Percentiles rank a stretch among this genome's conserved stretches.
Evolutionary conservation across 2,797 vertebrate genomes (phyloP).

Genomic region (Spatula versicolor): DNA sequence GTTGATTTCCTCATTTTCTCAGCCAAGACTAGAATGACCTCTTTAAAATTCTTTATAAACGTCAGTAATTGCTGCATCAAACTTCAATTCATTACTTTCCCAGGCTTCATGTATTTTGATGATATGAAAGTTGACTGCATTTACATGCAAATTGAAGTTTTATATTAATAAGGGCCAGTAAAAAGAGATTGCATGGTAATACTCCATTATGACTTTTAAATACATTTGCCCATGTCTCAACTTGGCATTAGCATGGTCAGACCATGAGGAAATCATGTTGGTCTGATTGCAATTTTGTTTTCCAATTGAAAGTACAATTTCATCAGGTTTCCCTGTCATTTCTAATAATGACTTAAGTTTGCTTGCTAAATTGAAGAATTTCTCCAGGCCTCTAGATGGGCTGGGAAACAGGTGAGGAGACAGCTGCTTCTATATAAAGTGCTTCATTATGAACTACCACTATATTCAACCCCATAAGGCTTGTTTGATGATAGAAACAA

Average conservation of each 20-base stretch:
- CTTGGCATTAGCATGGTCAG: slow-evolving; percentile 93
- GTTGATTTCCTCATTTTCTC: slow-evolving; percentile 90
- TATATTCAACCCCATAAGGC: slow-evolving; percentile 45
- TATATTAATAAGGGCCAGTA: slow-evolving; percentile 97
- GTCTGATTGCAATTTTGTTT: slow-evolving; percentile 99
- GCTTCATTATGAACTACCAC: slow-evolving; percentile 62
- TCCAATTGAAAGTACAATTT: slow-evolving; percentile 99
- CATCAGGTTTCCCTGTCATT: slow-evolving; percentile 99
- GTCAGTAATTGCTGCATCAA: slow-evolving; percentile 93
- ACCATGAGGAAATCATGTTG: slow-evolving; percentile 95
- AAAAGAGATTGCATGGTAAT: slow-evolving; percentile 94
- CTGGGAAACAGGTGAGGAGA: slow-evolving; percentile 82
- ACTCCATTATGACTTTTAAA: slow-evolving; percentile 99
- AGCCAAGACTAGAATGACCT: slow-evolving; percentile 86
- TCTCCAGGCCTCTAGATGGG: slow-evolving; percentile 77
- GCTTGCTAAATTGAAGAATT: slow-evolving; percentile 92
- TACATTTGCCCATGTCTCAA: slow-evolving; percentile 97
- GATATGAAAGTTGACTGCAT: slow-evolving; percentile 99
- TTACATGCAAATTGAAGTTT: slow-evolving; percentile 99
- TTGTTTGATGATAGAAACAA: slow-evolving; percentile 64
- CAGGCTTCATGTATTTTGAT: slow-evolving; percentile 98
- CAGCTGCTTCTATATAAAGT: slow-evolving; percentile 72
- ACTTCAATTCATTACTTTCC: slow-evolving; percentile 93
- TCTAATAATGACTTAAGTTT: slow-evolving; percentile 97
- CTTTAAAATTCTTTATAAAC: slow-evolving; percentile 94